phyloP scores from a whole-genome alignment of 2,113 vertebrate species.

The Cyanoramphus novaezelandiae region DNA sequence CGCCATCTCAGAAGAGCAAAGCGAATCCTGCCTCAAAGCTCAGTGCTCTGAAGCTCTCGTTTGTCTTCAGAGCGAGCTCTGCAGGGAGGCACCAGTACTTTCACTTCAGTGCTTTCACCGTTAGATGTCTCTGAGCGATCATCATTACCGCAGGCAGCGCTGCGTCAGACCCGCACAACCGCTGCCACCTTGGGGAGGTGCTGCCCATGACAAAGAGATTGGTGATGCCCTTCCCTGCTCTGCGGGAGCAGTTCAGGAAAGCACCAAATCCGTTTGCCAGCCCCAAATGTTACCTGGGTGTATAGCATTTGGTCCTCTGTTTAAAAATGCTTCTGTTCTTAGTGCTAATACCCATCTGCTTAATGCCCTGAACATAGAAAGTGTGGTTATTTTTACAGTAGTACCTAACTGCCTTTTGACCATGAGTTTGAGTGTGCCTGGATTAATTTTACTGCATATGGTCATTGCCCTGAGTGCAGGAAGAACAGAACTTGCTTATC shows the following conservation, averaged over 20 bases:
- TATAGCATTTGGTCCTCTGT: neutral
- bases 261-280: neutral
- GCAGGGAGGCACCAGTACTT: neutral
- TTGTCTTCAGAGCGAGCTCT: neutral
- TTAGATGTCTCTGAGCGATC: conserved; percentile 42
- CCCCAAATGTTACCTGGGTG: neutral
- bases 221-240: neutral
- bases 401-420: neutral
- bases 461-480: neutral
- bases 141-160: neutral
- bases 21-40: rapidly evolving
- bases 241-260: neutral
- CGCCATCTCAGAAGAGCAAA: rapidly evolving
- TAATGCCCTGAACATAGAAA: neutral
- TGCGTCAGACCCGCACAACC: neutral
- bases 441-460: neutral
- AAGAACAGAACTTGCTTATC: neutral
- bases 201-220: rapidly evolving
- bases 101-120: neutral
- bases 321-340: neutral
- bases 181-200: too few species aligned
- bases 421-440: neutral
- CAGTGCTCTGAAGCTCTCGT: neutral
- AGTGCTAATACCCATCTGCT: neutral
- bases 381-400: neutral